Conservation (phyloP, 2,888 invertebrate species). For the Drosophila fulvimacula region DNA sequence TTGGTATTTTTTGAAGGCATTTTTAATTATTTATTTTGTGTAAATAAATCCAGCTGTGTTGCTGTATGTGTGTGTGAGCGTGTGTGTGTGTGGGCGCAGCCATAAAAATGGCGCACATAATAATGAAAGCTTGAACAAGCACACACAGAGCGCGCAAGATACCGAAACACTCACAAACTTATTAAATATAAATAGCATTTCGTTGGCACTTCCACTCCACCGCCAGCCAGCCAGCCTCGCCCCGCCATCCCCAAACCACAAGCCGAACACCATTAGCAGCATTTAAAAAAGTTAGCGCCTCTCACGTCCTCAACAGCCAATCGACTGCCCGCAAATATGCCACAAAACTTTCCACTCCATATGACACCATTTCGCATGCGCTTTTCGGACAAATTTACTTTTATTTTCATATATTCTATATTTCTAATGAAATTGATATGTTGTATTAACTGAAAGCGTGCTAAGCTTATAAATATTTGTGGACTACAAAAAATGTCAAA, state of each 20-base stretch:
- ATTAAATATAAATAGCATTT: slow-evolving; percentile 60
- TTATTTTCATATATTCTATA: not conserved
- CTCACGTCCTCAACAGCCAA: slow-evolving; percentile 42
- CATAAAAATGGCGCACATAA: slow-evolving; percentile 43
- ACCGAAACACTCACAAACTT: slow-evolving; percentile 45
- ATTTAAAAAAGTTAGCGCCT: slow-evolving; percentile 22
- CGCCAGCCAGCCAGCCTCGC: not conserved
- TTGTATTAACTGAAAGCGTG: too few relatives aligned
- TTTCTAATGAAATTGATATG: not conserved
- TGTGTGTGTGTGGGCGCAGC: slow-evolving; percentile 21
- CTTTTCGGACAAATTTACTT: too few relatives aligned
- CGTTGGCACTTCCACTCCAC: slow-evolving; percentile 13
- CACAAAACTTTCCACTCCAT: not conserved
- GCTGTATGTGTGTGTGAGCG: not conserved
- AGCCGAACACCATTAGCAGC: slow-evolving; percentile 16
- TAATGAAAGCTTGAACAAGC: slow-evolving; percentile 40
- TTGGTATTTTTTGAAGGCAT: slow-evolving; percentile 59
- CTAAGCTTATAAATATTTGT: too few relatives aligned
- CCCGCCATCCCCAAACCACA: not conserved
- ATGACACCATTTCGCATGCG: slow-evolving; percentile 24
- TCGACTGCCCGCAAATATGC: slow-evolving; percentile 34
- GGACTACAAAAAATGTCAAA: too few relatives aligned
- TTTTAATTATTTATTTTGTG: slow-evolving; percentile 60
- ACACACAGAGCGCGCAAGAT: slow-evolving; percentile 16
- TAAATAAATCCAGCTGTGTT: slow-evolving; percentile 45